Evolutionary conservation across 2,888 invertebrate species (phyloP), one percentile per base, ranked within the genome.

Genomic region (Desoria tigrina): DNA sequence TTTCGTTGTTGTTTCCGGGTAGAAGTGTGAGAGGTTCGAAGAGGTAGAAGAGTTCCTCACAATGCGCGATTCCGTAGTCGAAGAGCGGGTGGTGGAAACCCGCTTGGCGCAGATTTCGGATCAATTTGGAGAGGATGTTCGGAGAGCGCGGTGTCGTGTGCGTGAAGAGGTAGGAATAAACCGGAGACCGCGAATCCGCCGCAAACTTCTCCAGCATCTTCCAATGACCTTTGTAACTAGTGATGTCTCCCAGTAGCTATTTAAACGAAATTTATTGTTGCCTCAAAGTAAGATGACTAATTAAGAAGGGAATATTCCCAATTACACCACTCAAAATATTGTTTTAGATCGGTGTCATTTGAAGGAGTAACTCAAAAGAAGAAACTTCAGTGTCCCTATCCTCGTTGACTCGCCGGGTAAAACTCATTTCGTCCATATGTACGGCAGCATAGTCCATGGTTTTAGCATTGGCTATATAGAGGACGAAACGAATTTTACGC

Each of bases 131-230:
- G 0, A 66, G 21, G 4, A 69, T 27, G 27, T 56, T 62, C 1
- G 75, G 75, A 11, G 75, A 75, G 23, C 42, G 45, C 0, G 67
- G 64, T 1, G 69, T 72, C 49, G 69, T 74, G 61, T 75, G 74
- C 0, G 72, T 71, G 59, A 75, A 75, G 2, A 75, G 57, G 50
- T 74, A 75, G 1, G 74, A 71, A 42, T 66, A 75, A 0, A 68
- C 64, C 2, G 68, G 59, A n/a, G 65, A 60, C 23, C 57, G 45
- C 9, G 67, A 64, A 26, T 51, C 63, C 0, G 53, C 54, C 14
- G 71, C 67, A 18, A 74, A 70, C 45, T 63, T 71, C 51, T 75
- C 75, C 21, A 74, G 58, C 59, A 71, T 65, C 23, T 75, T 68
- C 56, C 61, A 69, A 57, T 73, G 71, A 50, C 74, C 72, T 39